Evolutionary conservation across 2,888 invertebrate species (phyloP), one percentile per base, ranked within the genome.

Genomic region (Dasysyrphus albostriatus): DNA sequence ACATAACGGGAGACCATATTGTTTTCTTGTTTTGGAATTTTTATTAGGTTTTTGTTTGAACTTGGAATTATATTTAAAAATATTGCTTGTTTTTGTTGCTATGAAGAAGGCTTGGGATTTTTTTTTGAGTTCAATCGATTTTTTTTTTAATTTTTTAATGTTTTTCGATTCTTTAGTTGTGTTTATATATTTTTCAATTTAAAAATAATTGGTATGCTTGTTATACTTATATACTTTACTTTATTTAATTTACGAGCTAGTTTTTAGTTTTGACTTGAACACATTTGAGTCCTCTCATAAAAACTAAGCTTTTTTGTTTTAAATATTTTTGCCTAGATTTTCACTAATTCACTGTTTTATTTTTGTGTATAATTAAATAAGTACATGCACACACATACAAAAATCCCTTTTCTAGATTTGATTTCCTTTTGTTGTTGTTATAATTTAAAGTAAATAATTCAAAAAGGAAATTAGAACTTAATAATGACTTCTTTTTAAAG

Each of bases 1-100:
- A 87, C 74, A 83, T 83, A 87, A 63, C 85, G 83, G 61, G 85
- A 83, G 78, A 87, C 83, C 85, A 87, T 87, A 47, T 54, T 49
- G 32, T 54, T 47, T 78, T 29, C 0, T 37, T 69, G 4, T 77
- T 58, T 77, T 85, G 47, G 80, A 81, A 63, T 83, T 72, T 61
- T 59, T 2, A 24, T 59, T 14, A 29, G 63, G 14, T 61, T 24
- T 39, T 44, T 67, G 14, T 24, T 19, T 47, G 16, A 47, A 14
- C 42, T 69, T 82, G 82, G 77, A 82, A 85, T 78, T 82, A 37
- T 59, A 39, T 67, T 75, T 69, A 24, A 73, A 87, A 83, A 87
- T 87, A 87, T 87, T 87, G 85, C 85, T 87, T 87, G 24, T n/a
- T 77, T 61, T 14, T 39, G 61, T 61, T 42, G 29, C 29, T 54